Percentiles rank a stretch among this genome's conserved stretches.
Evolutionary conservation across 2,797 vertebrate genomes (phyloP).

Genomic region (Amphiprion clarkii): DNA sequence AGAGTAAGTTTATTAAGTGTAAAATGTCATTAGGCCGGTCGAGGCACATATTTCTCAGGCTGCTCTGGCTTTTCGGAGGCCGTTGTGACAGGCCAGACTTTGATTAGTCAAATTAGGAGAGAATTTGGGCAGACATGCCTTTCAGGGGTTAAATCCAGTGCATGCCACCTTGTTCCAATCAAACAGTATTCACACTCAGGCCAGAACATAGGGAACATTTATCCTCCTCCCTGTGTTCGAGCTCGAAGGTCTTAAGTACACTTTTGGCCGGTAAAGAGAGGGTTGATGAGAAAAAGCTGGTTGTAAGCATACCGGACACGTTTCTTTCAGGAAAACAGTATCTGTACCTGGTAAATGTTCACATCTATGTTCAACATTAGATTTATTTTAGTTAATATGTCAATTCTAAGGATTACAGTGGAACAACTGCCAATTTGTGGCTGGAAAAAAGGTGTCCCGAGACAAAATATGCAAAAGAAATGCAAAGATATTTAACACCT

Average conservation of each 20-base stretch:
- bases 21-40: conserved; percentile 79
- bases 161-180: conserved; percentile 71
- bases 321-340: neutral
- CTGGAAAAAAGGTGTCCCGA: neutral
- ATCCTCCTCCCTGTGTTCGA: conserved; percentile 37
- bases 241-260: conserved; percentile 18
- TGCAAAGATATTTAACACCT: too few relatives aligned
- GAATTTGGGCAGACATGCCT: conserved; percentile 56
- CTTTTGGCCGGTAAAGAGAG: neutral
- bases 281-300: conserved; percentile 14
- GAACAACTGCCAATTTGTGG: neutral
- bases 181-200: conserved; percentile 48
- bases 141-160: conserved; percentile 66
- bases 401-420: neutral
- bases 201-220: conserved; percentile 54
- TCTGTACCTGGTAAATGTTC: neutral
- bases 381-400: neutral
- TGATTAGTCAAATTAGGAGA: conserved; percentile 71
- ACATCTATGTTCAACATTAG: neutral
- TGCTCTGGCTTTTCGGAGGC: conserved; percentile 52
- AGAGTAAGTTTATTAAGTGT: conserved; percentile 80
- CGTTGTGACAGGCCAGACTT: conserved; percentile 64
- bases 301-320: conserved; percentile 8
- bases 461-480: neutral
- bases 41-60: conserved; percentile 70